Base-by-base conservation (phyloP, 2,797 vertebrate species). In the Coreius guichenoti region DNA sequence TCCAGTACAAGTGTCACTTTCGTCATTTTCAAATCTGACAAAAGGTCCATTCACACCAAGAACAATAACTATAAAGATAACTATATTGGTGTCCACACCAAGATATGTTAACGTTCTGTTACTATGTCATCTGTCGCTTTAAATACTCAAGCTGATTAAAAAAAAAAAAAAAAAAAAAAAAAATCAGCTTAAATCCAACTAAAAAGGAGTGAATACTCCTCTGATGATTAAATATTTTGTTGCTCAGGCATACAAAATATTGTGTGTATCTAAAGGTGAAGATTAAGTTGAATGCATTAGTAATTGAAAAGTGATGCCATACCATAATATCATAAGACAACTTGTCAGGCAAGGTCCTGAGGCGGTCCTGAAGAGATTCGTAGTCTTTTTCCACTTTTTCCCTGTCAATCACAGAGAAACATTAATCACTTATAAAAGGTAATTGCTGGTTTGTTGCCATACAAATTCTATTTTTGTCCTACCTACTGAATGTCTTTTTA, bases 321-420 rank as follows among this genome's bases (percentile, higher is more conserved):
- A 99, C 98, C 98, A 97, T 99, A 91, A 99, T 91, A 90, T 97
- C 96, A 31, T 99, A 98, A 33, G 96, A 97, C 86, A 99, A 92
- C 77, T 96, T 96, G 88, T 99, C 97, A 0, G 98, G 98, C 87
- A 99, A 94, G 0, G 96, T 97, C 85, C 83, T 86, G 26, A 99
- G 97, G 11, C 97, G 95, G 1, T 97, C 96, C 33, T 95, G 94
- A 87, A 99, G 95, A 79, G 95, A 96, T 80, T 96, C 95, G 68
- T 99, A 99, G 92, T 99, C 97, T 11, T 91, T 93, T 17, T 97
- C 96, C 80, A 99, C 93, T 91, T 98, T 99, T 91, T 92, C 95
- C 98, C 98, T 99, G 93, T 88, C 88, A 81, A 84, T 73, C 89
- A 90, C 9, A 87, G 26, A 63, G 4, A 73, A 75, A 67, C 77